A percentile compares a stretch with the other conserved stretches of the same genome.
Evolutionary conservation across 2,888 invertebrate genomes (phyloP).

Genomic region (Ganaspis brasiliensis): DNA sequence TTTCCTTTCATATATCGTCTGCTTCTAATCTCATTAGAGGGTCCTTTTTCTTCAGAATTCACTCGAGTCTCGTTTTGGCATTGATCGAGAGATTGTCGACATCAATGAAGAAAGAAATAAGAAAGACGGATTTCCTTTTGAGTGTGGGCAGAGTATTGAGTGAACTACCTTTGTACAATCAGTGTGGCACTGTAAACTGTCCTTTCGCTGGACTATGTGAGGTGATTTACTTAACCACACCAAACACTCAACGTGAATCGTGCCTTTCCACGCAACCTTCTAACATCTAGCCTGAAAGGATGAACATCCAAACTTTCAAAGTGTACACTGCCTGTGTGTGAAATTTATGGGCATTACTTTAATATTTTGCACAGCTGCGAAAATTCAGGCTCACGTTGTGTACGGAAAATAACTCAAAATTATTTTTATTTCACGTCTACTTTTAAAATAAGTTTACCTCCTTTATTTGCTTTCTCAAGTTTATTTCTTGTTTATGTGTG

Average conservation of each 20-base stretch:
- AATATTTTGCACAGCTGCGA: constrained; percentile 18
- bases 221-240: constrained; percentile 18
- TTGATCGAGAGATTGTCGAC: constrained; percentile 14
- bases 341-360: constrained; percentile 5
- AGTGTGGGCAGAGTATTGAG: background rate
- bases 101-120: background rate
- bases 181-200: constrained; percentile 7
- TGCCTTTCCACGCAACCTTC: constrained; percentile 25
- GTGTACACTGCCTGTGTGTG: background rate
- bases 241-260: constrained; percentile 5
- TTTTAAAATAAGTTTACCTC: too few relatives aligned
- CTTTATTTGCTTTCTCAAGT: too few relatives aligned
- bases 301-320: constrained; percentile 13
- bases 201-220: constrained; percentile 7
- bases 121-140: constrained; percentile 7
- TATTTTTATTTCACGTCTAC: background rate
- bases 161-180: constrained; percentile 17
- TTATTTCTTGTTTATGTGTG: too few relatives aligned
- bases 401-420: constrained; percentile 2
- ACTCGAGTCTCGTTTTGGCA: background rate
- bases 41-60: constrained; percentile 1
- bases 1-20: constrained; percentile 16
- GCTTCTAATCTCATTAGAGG: constrained; percentile 18
- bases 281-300: background rate
- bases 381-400: constrained; percentile 4